A percentile compares a stretch with the other conserved stretches of the same genome.
These are phyloP conservation scores for Eidolon helvum DNA, from an alignment of 2,113 vertebrate species.

Conservation along the genomic window DNA sequence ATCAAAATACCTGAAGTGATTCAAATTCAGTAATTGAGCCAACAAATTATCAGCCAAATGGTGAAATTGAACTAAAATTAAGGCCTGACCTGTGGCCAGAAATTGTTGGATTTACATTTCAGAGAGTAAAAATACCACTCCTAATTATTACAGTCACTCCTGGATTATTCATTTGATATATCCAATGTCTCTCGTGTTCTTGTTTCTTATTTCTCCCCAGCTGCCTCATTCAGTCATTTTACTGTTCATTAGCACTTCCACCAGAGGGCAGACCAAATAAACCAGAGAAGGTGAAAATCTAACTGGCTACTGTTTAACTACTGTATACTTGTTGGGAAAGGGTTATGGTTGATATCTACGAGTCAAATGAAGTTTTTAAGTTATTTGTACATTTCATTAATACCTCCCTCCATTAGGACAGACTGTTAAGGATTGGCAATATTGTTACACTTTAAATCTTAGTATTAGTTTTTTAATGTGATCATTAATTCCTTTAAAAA, in stretches of 20 bases:
- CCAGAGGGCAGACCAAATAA: conserved; percentile 69
- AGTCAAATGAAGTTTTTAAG: conserved; percentile 44
- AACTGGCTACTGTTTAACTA: conserved; percentile 13
- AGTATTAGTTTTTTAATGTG: conserved; percentile 33
- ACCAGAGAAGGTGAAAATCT: conserved; percentile 31
- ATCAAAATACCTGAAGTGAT: conserved; percentile 45
- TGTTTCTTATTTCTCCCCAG: background rate
- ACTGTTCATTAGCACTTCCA: conserved; percentile 63
- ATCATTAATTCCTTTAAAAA: conserved; percentile 53
- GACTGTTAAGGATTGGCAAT: conserved; percentile 35
- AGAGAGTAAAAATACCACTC: conserved; percentile 69
- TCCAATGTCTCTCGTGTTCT: background rate
- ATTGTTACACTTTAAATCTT: conserved; percentile 40
- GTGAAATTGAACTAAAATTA: conserved; percentile 51
- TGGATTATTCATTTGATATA: conserved; percentile 7
- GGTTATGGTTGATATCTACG: conserved; percentile 40
- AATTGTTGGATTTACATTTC: conserved; percentile 56
- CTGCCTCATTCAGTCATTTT: background rate
- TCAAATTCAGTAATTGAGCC: background rate
- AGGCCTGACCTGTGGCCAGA: background rate
- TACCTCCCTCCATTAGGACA: background rate
- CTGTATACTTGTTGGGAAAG: conserved; percentile 22
- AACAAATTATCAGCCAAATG: conserved; percentile 13
- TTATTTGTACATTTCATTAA: conserved; percentile 60
- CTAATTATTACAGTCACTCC: conserved; percentile 55